These are phyloP conservation scores for Diloba caeruleocephala DNA, from an alignment of 2,888 invertebrate genomes.

Conservation along the genomic window DNA sequence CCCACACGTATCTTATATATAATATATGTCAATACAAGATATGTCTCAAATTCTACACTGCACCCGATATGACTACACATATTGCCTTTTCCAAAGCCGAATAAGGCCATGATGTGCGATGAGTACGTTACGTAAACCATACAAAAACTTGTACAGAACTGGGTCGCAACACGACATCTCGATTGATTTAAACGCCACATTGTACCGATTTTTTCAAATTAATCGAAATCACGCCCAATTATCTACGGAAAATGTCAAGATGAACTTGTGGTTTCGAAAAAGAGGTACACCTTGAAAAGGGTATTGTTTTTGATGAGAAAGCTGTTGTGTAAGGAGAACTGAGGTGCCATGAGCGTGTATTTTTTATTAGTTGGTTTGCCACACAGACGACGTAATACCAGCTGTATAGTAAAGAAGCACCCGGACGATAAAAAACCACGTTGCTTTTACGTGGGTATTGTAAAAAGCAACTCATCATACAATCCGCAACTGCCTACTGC, in stretches of 20 bases:
- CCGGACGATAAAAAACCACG: too few species aligned
- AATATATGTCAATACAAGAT: conserved; percentile 14
- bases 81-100: conserved; percentile 39
- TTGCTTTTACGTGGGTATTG: too few species aligned
- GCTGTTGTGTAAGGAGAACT: conserved; percentile 26
- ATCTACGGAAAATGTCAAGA: conserved; percentile 65
- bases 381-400: too few species aligned
- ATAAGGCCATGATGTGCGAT: conserved; percentile 40
- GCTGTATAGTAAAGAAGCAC: too few species aligned
- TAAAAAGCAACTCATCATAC: too few species aligned
- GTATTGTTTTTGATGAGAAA: conserved; percentile 40
- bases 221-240: conserved; percentile 56
- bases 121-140: conserved; percentile 53
- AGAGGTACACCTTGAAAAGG: conserved; percentile 48
- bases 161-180: conserved; percentile 45
- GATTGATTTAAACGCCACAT: conserved; percentile 51
- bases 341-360: neutral
- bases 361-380: neutral
- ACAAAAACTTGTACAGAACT: conserved; percentile 60
- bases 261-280: conserved; percentile 60
- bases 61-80: conserved; percentile 25
- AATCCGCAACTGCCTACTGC: too few species aligned
- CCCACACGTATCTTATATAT: too few species aligned
- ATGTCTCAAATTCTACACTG: conserved; percentile 27
- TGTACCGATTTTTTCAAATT: conserved; percentile 53